These are phyloP conservation scores for Bostrychus sinensis DNA, from an alignment of 2,113 vertebrate genomes.

Conservation along the genomic window DNA sequence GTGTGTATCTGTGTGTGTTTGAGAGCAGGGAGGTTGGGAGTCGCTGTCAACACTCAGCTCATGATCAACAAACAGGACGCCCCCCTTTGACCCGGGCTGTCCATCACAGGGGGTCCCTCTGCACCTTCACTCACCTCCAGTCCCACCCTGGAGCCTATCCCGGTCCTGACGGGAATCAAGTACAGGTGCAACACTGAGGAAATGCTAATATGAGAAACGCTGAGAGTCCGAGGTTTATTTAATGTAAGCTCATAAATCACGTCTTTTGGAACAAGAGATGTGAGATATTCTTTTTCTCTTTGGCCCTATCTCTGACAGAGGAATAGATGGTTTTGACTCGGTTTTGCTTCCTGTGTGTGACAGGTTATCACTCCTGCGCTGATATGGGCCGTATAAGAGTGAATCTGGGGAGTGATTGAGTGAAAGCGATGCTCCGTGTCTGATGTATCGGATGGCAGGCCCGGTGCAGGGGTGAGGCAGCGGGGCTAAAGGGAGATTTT, in stretches of 20 bases:
- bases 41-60: constrained; percentile 84
- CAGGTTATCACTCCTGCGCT: constrained; percentile 74
- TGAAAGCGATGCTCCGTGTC: constrained; percentile 60
- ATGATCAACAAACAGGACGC: constrained; percentile 76
- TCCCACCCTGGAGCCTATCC: constrained; percentile 3
- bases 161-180: constrained; percentile 21
- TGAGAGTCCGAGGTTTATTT: constrained; percentile 39
- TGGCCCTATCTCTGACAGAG: constrained; percentile 51
- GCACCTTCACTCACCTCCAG: neutral
- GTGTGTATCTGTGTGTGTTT: constrained; percentile 33
- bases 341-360: constrained; percentile 77
- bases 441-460: constrained; percentile 74
- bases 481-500: constrained; percentile 55
- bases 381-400: constrained; percentile 29
- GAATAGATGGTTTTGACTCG: constrained; percentile 57
- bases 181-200: constrained; percentile 48
- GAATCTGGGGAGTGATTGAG: constrained; percentile 50
- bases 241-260: constrained; percentile 64
- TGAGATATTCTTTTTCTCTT: constrained; percentile 73
- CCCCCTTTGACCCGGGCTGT: constrained; percentile 79
- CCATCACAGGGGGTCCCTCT: constrained; percentile 68
- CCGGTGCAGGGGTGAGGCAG: constrained; percentile 43
- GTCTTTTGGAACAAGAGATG: constrained; percentile 67
- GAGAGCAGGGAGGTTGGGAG: constrained; percentile 59
- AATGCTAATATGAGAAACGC: neutral